Conservation (phyloP, 1,140 invertebrate species). For the Amphibalanus amphitrite region DNA sequence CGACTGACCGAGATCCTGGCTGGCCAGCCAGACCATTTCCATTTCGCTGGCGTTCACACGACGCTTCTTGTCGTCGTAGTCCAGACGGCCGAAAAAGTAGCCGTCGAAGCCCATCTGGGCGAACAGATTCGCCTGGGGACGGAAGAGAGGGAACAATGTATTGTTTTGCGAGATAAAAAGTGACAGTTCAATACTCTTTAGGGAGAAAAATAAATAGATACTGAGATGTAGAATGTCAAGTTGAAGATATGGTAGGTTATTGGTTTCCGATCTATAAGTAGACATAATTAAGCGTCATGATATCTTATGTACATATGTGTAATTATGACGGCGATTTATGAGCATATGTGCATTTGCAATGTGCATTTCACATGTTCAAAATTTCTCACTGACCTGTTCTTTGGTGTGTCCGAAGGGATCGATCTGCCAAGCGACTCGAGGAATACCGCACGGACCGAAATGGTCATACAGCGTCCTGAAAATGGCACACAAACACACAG, state of each 20-base stretch:
- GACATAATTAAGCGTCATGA: too few species aligned
- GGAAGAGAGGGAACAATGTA: too few species aligned
- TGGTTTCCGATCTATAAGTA: background rate
- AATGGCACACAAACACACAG: too few species aligned
- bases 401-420: constrained; percentile 46
- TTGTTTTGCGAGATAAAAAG: too few species aligned
- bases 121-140: constrained; percentile 18
- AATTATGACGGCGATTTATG: too few species aligned
- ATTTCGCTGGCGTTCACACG: constrained; percentile 43
- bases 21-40: constrained; percentile 66
- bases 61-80: constrained; percentile 61
- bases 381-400: constrained; percentile 33
- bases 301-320: too few species aligned
- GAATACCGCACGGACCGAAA: constrained; percentile 39
- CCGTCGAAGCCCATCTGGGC: constrained; percentile 48
- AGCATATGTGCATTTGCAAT: too few species aligned
- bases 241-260: background rate
- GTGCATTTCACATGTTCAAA: too few species aligned
- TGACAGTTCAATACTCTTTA: background rate
- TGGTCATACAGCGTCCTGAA: constrained; percentile 31
- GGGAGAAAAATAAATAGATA: constrained; percentile 7
- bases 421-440: constrained; percentile 43
- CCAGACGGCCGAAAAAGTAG: constrained; percentile 68
- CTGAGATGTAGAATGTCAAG: background rate
- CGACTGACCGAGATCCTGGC: constrained; percentile 17